Evolutionary conservation across 2,797 vertebrate species (phyloP), one percentile per base, ranked within the genome.

Genomic region (Tarsius wallacei): DNA sequence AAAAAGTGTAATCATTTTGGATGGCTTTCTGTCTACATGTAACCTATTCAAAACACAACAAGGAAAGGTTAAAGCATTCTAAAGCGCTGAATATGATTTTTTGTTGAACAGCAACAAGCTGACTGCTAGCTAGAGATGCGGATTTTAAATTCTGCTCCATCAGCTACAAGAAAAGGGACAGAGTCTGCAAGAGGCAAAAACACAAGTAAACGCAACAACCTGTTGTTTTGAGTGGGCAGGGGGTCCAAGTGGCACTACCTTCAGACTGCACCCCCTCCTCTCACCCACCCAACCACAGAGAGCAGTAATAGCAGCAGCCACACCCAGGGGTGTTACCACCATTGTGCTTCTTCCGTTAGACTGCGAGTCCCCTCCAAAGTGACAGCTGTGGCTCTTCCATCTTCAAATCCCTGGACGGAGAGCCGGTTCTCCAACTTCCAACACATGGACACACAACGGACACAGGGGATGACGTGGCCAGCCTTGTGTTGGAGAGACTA

Each of bases 231-330:
- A 14, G 28, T 4, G 53, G 55, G 9, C 1, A 42, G 2, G 33
- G 15, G 22, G 7, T 21, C 26, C 0, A 42, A 1, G 15, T 9
- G 3, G 15, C 53, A 28, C 31, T 74, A 7, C 55, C 12, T 24
- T 42, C 17, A 15, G 68, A 7, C 12, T 2, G 0, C n/a, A 24
- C 5, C 16, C 70, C 4, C 10, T 19, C 51, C 12, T 11, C 53
- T 2, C 1, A 17, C 26, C 10, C 33, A 31, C n/a, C 10, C 36
- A 10, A 36, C n/a, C n/a, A 11, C 26, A 21, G 0, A 28, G 22
- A 19, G 16, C 24, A 4, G 0, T 10, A 10, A 4, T 0, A 13
- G 8, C n/a, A 36, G 21, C 59, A 21, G 87, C 36, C 0, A 1
- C 11, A 57, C 31, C 90, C 6, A 0, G 12, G 63, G 8, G 68